These are phyloP conservation scores for Eulemur coronatus DNA, from an alignment of 2,797 vertebrate species.

Conservation along the genomic window DNA sequence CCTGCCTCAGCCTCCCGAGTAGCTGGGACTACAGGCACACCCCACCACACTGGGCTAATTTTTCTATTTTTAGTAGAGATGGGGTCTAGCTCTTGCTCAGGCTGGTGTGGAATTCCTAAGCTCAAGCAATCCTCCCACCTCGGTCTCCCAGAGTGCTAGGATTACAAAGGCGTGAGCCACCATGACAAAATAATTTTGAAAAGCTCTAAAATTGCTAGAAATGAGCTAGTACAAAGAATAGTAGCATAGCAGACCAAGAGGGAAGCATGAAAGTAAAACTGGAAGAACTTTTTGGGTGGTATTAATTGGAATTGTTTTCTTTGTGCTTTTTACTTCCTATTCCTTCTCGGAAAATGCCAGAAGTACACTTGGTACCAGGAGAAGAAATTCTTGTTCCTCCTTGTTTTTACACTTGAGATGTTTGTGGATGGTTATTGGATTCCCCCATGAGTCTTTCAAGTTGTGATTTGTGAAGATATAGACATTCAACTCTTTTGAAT, in stretches of 20 bases:
- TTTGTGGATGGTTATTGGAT: slow-evolving; percentile 62
- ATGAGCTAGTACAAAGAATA: background rate
- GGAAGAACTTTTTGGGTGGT: background rate
- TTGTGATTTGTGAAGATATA: slow-evolving; percentile 30
- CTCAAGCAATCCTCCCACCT: too few species aligned
- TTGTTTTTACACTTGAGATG: slow-evolving; percentile 67
- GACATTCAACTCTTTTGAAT: background rate
- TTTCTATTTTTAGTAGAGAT: too few species aligned
- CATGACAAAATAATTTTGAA: background rate
- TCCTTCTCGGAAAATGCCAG: slow-evolving; percentile 58
- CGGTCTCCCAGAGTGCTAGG: too few species aligned
- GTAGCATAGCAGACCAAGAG: background rate
- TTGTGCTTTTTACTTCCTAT: slow-evolving; percentile 36
- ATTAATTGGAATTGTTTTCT: slow-evolving; percentile 62
- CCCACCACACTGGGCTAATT: too few species aligned
- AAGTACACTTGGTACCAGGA: slow-evolving; percentile 76
- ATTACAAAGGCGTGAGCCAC: too few species aligned
- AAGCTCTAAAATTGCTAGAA: slow-evolving; percentile 4
- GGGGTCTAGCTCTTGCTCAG: too few species aligned
- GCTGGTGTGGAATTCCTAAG: too few species aligned
- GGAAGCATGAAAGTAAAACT: background rate
- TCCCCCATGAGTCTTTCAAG: background rate
- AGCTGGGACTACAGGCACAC: too few species aligned
- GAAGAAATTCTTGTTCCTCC: slow-evolving; percentile 65
- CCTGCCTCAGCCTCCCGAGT: too few species aligned